Percentiles rank a stretch among this genome's conserved stretches.
Conservation (phyloP, 23 tunicate genomes). For the Corella eumyota region DNA sequence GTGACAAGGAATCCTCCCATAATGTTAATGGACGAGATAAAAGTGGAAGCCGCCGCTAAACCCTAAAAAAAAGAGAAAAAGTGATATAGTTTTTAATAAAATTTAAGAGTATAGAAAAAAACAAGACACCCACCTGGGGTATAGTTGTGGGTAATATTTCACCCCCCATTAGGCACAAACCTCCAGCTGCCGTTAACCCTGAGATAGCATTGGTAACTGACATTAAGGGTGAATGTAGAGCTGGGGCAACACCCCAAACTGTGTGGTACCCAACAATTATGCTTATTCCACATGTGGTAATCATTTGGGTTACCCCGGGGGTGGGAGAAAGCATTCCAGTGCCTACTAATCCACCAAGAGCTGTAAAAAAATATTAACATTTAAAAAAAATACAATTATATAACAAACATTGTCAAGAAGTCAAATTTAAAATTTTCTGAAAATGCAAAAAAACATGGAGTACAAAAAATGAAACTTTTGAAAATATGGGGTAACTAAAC, state of each 20-base stretch:
- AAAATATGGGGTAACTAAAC: too few species aligned
- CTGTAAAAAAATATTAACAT: constrained; percentile 23
- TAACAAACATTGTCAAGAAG: neutral
- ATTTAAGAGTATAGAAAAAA: neutral
- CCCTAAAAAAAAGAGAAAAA: constrained; percentile 10
- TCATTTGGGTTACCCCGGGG: constrained; percentile 78
- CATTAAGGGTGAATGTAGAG: constrained; percentile 92
- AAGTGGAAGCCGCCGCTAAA: constrained; percentile 77
- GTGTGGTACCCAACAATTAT: constrained; percentile 98
- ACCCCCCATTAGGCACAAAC: constrained; percentile 80
- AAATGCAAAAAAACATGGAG: neutral
- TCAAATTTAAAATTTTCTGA: neutral
- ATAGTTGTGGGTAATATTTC: constrained; percentile 28
- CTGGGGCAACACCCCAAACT: constrained; percentile 95
- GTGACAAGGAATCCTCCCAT: constrained; percentile 92
- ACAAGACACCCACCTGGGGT: constrained; percentile 55
- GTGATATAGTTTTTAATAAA: neutral
- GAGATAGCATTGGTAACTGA: constrained; percentile 94
- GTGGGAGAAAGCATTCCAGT: constrained; percentile 71
- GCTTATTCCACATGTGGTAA: constrained; percentile 85
- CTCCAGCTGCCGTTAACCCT: constrained; percentile 93
- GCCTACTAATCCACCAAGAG: constrained; percentile 59
- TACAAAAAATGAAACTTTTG: too few species aligned
- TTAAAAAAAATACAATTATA: neutral
- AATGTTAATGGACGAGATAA: constrained; percentile 78